Percentiles rank a stretch among this genome's conserved stretches.
These are phyloP conservation scores for Sebastes goodei DNA, from an alignment of 2,797 vertebrate genomes.

Conservation along the genomic window DNA sequence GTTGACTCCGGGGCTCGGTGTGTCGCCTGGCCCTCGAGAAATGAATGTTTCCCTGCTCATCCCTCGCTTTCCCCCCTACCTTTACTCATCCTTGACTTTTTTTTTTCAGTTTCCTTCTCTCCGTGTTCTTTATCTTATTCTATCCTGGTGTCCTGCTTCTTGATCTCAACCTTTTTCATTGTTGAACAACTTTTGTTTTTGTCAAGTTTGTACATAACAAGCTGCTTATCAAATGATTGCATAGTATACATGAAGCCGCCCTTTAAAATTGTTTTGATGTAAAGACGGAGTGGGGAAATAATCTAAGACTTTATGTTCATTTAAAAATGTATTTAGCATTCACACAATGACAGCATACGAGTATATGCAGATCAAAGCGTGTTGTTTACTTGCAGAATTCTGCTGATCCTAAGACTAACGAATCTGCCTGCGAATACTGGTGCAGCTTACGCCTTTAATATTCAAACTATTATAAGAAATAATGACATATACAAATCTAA, in stretches of 20 bases:
- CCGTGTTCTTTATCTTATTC: constrained; percentile 16
- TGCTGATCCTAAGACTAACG: constrained; percentile 10
- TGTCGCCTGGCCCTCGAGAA: constrained; percentile 41
- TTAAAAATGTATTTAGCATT: constrained; percentile 24
- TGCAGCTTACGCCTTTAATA: constrained; percentile 2
- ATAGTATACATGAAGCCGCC: constrained; percentile 29
- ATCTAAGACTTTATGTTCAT: constrained; percentile 28
- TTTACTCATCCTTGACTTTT: not conserved
- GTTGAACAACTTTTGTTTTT: constrained; percentile 26
- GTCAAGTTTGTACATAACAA: constrained; percentile 45
- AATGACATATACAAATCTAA: not conserved
- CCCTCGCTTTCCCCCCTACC: not conserved
- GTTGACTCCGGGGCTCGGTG: constrained; percentile 34
- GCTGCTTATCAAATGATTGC: constrained; percentile 48
- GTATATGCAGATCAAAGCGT: constrained; percentile 23
- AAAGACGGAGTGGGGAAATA: constrained; percentile 16
- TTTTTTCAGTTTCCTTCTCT: constrained; percentile 7
- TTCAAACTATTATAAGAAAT: not conserved
- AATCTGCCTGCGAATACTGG: not conserved
- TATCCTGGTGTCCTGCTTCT: constrained; percentile 13
- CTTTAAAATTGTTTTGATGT: constrained; percentile 20
- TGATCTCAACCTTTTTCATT: constrained; percentile 4
- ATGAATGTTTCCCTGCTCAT: constrained; percentile 57
- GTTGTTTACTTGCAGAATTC: constrained; percentile 37
- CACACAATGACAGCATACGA: not conserved